Evolutionary conservation across 1,140 invertebrate species (phyloP).

Genomic region (Hyles vespertilio): DNA sequence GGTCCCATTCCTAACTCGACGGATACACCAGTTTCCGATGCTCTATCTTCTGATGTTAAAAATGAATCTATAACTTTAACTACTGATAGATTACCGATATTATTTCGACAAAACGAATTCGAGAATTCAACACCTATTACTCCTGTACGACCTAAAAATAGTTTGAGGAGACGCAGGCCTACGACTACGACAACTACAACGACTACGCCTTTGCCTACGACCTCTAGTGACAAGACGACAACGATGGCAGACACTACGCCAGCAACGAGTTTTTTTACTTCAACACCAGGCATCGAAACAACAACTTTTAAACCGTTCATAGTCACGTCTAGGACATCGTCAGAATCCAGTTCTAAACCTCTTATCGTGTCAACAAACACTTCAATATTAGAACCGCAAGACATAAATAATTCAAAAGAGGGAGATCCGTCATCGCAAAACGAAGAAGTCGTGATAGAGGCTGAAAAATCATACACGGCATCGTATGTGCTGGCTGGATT

Average conservation of each 20-base stretch:
- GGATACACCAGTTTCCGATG: slow-evolving; percentile 31
- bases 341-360: slow-evolving; percentile 46
- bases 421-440: slow-evolving; percentile 39
- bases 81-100: slow-evolving; percentile 46
- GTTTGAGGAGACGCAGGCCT: slow-evolving; percentile 60
- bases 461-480: slow-evolving; percentile 75
- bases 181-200: slow-evolving; percentile 47
- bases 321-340: slow-evolving; percentile 49
- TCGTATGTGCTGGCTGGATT: slow-evolving; percentile 78
- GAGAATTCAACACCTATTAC: slow-evolving; percentile 41
- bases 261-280: slow-evolving; percentile 2
- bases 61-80: slow-evolving; percentile 48
- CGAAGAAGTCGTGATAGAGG: slow-evolving; percentile 74
- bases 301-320: slow-evolving; percentile 40
- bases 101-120: slow-evolving; percentile 41
- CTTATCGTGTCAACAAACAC: slow-evolving; percentile 26
- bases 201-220: slow-evolving; percentile 31
- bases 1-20: slow-evolving; percentile 33
- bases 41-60: slow-evolving; percentile 33
- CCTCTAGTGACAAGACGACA: slow-evolving; percentile 23
- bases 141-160: slow-evolving; percentile 61
- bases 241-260: slow-evolving; percentile 21
- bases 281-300: slow-evolving; percentile 1
- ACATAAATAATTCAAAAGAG: slow-evolving; percentile 39
- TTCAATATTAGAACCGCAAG: slow-evolving; percentile 16